Percentiles rank a stretch among this genome's conserved stretches.
phyloP scores from a whole-genome alignment of 2,797 vertebrate species.

The Gymnoscopelus braueri region DNA sequence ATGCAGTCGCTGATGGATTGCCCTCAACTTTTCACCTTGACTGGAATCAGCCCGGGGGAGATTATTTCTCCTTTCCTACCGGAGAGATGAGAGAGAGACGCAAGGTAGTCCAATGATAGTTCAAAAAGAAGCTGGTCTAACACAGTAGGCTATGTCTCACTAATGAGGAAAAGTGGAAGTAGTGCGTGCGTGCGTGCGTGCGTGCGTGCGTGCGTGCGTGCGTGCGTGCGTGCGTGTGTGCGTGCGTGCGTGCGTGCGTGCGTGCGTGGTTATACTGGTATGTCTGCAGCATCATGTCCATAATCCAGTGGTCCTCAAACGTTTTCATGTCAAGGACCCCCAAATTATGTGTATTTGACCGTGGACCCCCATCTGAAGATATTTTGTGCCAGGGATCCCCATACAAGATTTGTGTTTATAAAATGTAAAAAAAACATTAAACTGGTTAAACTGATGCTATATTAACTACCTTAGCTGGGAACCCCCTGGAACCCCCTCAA shows the following conservation, averaged over 20 bases:
- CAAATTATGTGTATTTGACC: too few species aligned
- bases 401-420: too few species aligned
- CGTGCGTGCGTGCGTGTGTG: neutral
- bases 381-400: too few species aligned
- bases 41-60: constrained; percentile 21
- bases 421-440: too few species aligned
- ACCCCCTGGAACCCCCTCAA: too few species aligned
- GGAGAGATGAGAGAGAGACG: neutral
- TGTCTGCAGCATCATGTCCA: neutral
- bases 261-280: neutral
- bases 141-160: constrained; percentile 5
- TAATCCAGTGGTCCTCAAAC: too few species aligned
- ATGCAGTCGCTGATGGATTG: constrained; percentile 54
- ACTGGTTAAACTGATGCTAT: too few species aligned
- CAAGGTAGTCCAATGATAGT: constrained; percentile 7
- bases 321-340: too few species aligned
- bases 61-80: constrained; percentile 14
- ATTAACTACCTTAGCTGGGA: too few species aligned
- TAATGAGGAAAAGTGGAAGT: constrained; percentile 19
- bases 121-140: neutral
- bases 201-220: neutral
- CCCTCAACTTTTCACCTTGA: constrained; percentile 51
- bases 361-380: too few species aligned
- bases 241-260: neutral
- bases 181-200: neutral